These are phyloP conservation scores for Lanistes nyassanus DNA, from an alignment of 1,140 invertebrate genomes.

Conservation along the genomic window DNA sequence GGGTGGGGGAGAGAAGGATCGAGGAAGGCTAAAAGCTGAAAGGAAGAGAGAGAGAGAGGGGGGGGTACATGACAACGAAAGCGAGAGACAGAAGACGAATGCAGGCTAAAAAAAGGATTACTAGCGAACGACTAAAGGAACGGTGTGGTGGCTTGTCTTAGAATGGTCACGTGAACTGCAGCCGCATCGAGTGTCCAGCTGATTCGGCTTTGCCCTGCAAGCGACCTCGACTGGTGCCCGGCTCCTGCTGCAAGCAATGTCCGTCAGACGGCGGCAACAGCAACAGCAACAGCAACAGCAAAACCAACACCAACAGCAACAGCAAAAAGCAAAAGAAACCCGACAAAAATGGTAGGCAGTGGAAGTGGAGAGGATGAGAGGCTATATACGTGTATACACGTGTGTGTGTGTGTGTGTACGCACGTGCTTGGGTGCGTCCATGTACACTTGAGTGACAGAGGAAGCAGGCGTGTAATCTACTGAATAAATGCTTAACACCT, in stretches of 20 bases:
- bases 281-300: background rate
- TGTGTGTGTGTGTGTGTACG: background rate
- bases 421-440: background rate
- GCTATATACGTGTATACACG: background rate
- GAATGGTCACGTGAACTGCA: too few relatives aligned
- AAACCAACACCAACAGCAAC: background rate
- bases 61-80: background rate
- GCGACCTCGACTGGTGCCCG: too few relatives aligned
- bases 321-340: background rate
- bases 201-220: too few relatives aligned
- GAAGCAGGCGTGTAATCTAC: background rate
- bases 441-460: background rate
- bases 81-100: background rate
- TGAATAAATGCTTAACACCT: background rate
- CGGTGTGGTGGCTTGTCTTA: background rate
- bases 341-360: background rate
- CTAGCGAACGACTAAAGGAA: background rate
- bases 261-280: background rate
- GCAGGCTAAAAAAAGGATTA: background rate
- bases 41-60: background rate
- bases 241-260: too few relatives aligned
- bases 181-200: too few relatives aligned
- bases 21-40: background rate
- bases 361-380: background rate
- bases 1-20: too few relatives aligned